A percentile compares a stretch with the other conserved stretches of the same genome.
Conservation (phyloP, 1,140 invertebrate genomes). For the Drosophila aff. region DNA sequence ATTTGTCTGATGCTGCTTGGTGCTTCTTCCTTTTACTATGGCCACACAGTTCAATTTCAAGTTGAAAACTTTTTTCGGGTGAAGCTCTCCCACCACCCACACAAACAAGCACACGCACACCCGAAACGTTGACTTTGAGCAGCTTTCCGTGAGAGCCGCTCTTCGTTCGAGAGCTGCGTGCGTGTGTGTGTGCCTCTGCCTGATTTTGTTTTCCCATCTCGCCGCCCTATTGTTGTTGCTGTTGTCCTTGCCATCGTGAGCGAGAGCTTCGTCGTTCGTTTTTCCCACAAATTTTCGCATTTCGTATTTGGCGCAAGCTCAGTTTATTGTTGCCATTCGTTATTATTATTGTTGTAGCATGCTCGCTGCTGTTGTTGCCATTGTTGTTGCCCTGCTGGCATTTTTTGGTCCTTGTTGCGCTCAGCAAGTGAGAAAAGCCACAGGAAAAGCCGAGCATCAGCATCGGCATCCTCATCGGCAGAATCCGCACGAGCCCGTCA, state of each 20-base stretch:
- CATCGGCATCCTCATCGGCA: conserved; percentile 36
- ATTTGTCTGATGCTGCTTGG: conserved; percentile 69
- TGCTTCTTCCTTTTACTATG: conserved; percentile 66
- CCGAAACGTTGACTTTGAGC: conserved; percentile 54
- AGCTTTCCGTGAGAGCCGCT: conserved; percentile 58
- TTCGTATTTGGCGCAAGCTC: conserved; percentile 77
- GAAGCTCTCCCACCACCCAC: conserved; percentile 42
- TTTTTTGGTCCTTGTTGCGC: conserved; percentile 76
- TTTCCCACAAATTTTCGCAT: conserved; percentile 55
- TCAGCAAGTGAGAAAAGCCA: conserved; percentile 55
- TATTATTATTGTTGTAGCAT: conserved; percentile 50
- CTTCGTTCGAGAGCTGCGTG: conserved; percentile 44
- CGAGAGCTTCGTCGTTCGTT: conserved; percentile 51
- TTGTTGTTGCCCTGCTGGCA: conserved; percentile 62
- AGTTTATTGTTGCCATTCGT: conserved; percentile 76
- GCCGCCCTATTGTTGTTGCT: conserved; percentile 50
- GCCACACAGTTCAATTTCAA: conserved; percentile 77
- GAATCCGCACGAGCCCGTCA: conserved; percentile 60
- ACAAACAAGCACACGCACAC: conserved; percentile 10
- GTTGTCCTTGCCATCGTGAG: conserved; percentile 48
- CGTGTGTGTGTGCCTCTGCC: conserved; percentile 21
- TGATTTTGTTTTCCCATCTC: conserved; percentile 47
- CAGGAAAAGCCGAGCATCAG: conserved; percentile 38
- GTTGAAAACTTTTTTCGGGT: conserved; percentile 65
- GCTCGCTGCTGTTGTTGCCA: conserved; percentile 33